Conservation (phyloP, 2,113 vertebrate genomes). For the Hemiscyllium ocellatum region DNA sequence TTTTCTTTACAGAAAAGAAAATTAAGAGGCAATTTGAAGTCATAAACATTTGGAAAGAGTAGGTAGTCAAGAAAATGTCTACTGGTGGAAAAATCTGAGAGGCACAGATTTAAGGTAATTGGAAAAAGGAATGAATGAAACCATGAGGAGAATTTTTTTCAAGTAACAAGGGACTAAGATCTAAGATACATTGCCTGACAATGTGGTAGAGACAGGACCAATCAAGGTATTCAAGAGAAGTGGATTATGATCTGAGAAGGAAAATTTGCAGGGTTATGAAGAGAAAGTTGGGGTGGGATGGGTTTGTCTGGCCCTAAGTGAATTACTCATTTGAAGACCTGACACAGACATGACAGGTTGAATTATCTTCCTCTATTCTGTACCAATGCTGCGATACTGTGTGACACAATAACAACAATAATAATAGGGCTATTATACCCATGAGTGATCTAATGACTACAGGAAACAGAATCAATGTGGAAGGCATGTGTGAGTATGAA, state of each 20-base stretch:
- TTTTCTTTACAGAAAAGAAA: background rate
- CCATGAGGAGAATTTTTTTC: background rate
- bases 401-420: background rate
- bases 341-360: too few species aligned
- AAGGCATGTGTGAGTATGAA: background rate
- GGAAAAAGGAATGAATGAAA: background rate
- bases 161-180: background rate
- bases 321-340: too few species aligned
- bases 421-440: background rate
- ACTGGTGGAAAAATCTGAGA: too few species aligned
- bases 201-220: background rate
- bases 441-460: background rate
- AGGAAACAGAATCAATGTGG: background rate
- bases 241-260: too few species aligned
- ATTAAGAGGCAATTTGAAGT: background rate
- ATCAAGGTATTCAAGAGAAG: too few species aligned
- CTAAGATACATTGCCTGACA: background rate
- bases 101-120: too few species aligned
- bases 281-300: too few species aligned
- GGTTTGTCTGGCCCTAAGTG: too few species aligned
- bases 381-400: too few species aligned
- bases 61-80: background rate
- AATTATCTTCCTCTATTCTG: too few species aligned
- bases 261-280: too few species aligned
- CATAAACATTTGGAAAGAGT: background rate